Conservation (phyloP, 2,113 vertebrate genomes). For the Holacanthus passer region DNA sequence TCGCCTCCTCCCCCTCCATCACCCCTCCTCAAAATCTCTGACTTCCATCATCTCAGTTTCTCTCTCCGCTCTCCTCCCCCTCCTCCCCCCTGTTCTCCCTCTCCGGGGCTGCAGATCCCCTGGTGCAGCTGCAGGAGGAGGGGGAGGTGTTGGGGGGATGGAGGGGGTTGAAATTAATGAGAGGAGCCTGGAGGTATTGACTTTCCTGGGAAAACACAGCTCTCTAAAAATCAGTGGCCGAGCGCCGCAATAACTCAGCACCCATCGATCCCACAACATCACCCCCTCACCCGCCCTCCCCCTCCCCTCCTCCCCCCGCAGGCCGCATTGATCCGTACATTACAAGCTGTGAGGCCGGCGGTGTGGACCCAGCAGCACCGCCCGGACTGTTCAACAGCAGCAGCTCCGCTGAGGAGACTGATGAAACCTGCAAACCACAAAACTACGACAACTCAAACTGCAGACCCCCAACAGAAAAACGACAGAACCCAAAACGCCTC, state of each 20-base stretch:
- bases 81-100: neutral
- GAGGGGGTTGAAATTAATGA: slow-evolving; percentile 77
- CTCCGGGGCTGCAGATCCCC: slow-evolving; percentile 61
- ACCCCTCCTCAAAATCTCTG: neutral
- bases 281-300: neutral
- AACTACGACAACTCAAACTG: too few relatives aligned
- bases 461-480: neutral
- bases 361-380: slow-evolving; percentile 32
- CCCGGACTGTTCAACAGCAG: too few relatives aligned
- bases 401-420: too few relatives aligned
- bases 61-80: neutral
- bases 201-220: slow-evolving; percentile 86
- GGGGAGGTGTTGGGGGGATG: slow-evolving; percentile 40
- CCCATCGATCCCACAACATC: slow-evolving; percentile 71
- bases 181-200: slow-evolving; percentile 82
- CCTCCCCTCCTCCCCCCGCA: neutral
- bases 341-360: slow-evolving; percentile 58
- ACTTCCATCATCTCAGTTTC: slow-evolving; percentile 44
- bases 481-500: neutral
- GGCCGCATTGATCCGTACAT: slow-evolving; percentile 75
- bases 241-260: slow-evolving; percentile 82
- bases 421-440: neutral
- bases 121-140: slow-evolving; percentile 65
- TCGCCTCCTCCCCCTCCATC: neutral
- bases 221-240: slow-evolving; percentile 81